Evolutionary conservation across 2,888 invertebrate genomes (phyloP).

Genomic region (Xylocampa areola): DNA sequence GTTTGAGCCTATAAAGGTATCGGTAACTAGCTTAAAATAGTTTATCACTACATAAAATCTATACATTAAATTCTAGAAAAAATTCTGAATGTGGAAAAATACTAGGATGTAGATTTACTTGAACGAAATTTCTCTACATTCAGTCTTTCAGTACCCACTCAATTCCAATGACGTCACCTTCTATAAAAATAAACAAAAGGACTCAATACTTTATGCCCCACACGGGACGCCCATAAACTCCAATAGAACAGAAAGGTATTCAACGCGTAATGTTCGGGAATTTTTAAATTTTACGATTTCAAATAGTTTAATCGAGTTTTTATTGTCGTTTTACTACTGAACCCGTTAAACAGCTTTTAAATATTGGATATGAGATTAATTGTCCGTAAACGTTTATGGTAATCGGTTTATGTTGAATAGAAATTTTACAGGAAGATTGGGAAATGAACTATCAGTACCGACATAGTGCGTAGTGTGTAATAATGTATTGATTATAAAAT

Average conservation of each 20-base stretch:
- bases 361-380: constrained; percentile 74
- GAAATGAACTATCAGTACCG: no score
- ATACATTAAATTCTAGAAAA: no score
- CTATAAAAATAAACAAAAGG: constrained; percentile 66
- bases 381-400: constrained; percentile 61
- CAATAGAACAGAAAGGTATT: constrained; percentile 73
- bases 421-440: neutral
- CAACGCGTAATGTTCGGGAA: constrained; percentile 55
- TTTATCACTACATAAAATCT: no score
- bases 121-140: neutral
- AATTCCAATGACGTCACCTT: constrained; percentile 52
- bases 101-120: no score
- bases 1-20: no score
- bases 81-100: no score
- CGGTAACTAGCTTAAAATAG: no score
- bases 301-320: constrained; percentile 76
- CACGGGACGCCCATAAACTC: constrained; percentile 69
- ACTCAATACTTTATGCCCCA: constrained; percentile 65
- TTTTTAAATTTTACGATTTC: constrained; percentile 77
- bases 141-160: constrained; percentile 15
- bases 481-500: no score
- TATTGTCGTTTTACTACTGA: constrained; percentile 75
- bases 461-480: no score
- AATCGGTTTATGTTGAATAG: constrained; percentile 26
- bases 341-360: constrained; percentile 74